Conservation (phyloP, 1,140 invertebrate species). For the Atopsyche davidsoni region DNA sequence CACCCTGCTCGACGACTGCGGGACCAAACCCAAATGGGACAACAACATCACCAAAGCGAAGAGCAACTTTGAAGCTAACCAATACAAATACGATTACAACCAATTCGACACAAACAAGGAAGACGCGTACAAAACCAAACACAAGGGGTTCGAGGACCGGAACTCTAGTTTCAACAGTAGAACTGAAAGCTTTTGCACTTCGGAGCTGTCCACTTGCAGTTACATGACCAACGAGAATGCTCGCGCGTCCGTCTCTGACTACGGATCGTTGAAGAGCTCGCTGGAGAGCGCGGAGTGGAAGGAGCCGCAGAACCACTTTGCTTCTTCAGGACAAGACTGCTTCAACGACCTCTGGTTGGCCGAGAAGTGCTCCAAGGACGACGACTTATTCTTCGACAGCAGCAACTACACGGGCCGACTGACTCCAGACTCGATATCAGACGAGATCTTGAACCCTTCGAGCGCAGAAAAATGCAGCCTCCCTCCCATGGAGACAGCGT, state of each 20-base stretch:
- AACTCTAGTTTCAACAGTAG: background rate
- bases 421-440: slow-evolving; percentile 39
- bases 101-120: background rate
- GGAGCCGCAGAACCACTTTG: slow-evolving; percentile 5
- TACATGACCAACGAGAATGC: slow-evolving; percentile 11
- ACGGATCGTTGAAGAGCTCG: slow-evolving; percentile 16
- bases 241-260: slow-evolving; percentile 18
- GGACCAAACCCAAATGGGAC: background rate
- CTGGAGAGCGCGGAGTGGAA: slow-evolving; percentile 4
- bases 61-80: background rate
- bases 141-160: background rate
- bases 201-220: slow-evolving; percentile 21
- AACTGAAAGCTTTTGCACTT: slow-evolving; percentile 22
- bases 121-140: background rate
- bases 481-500: slow-evolving; percentile 46
- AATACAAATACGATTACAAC: slow-evolving; percentile 3
- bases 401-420: slow-evolving; percentile 17
- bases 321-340: background rate
- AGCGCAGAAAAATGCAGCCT: slow-evolving; percentile 36
- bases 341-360: slow-evolving; percentile 7
- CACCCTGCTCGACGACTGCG: slow-evolving; percentile 10
- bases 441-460: slow-evolving; percentile 36
- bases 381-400: slow-evolving; percentile 12
- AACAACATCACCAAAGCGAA: background rate
- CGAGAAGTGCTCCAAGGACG: slow-evolving; percentile 12